A percentile compares a stretch with the other conserved stretches of the same genome.
Conservation (phyloP, 2,797 vertebrate genomes). For the Myotis myotis region DNA sequence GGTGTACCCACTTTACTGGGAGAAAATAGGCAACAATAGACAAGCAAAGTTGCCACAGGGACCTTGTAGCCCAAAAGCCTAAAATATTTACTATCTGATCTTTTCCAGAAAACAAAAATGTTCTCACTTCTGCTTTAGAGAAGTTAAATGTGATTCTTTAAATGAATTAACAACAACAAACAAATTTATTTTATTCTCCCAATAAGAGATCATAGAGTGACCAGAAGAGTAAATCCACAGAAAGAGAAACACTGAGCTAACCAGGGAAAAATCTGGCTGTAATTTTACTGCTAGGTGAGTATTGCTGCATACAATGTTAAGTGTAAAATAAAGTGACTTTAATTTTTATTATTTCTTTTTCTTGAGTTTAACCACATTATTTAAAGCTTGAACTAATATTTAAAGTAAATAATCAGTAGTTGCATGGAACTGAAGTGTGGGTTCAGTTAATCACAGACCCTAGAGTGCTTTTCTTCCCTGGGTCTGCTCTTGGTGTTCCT, state of each 20-base stretch:
- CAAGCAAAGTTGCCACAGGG: neutral
- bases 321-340: neutral
- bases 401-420: neutral
- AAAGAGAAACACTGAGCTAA: neutral
- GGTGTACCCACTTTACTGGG: neutral
- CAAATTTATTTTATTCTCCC: neutral
- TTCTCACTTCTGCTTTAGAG: neutral
- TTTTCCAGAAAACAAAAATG: neutral
- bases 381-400: neutral
- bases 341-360: neutral
- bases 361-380: neutral
- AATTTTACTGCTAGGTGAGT: neutral
- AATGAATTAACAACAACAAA: neutral
- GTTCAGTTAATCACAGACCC: neutral
- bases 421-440: neutral
- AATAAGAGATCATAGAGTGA: neutral
- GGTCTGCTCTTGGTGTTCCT: neutral
- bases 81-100: neutral
- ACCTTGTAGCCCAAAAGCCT: neutral
- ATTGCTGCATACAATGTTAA: neutral
- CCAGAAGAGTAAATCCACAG: neutral
- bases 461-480: neutral
- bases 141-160: conserved; percentile 20
- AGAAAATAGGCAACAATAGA: neutral
- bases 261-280: neutral